Evolutionary conservation across 2,797 vertebrate species (phyloP).

Genomic region (Syncerus caffer): DNA sequence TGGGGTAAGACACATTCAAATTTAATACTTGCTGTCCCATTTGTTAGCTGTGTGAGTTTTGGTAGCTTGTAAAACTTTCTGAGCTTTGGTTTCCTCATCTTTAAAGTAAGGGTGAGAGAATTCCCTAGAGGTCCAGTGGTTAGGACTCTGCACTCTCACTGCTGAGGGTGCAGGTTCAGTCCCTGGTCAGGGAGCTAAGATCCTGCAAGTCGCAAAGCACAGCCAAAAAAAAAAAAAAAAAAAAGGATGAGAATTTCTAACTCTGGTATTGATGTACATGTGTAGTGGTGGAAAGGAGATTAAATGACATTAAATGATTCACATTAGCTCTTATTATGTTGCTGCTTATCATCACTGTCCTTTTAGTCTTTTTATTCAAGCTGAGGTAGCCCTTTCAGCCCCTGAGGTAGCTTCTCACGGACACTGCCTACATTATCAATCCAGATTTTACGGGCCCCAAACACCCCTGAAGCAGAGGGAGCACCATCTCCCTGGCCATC

Average conservation of each 20-base stretch:
- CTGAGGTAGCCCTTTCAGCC: background rate
- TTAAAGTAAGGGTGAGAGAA: background rate
- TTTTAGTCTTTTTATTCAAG: background rate
- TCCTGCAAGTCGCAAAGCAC: background rate
- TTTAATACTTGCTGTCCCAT: background rate
- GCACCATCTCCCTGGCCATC: background rate
- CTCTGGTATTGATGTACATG: background rate
- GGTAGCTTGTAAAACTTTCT: background rate
- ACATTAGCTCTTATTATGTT: background rate
- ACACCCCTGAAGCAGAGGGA: background rate
- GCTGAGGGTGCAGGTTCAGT: background rate
- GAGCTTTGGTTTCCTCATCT: background rate
- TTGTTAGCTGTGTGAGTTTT: background rate
- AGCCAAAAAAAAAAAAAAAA: background rate
- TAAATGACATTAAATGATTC: background rate
- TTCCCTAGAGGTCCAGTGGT: background rate
- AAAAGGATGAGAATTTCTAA: background rate
- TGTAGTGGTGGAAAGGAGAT: background rate
- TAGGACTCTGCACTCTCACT: background rate
- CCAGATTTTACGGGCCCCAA: background rate
- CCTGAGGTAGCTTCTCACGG: background rate
- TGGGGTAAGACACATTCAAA: background rate
- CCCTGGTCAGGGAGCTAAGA: background rate
- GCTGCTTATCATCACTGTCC: background rate
- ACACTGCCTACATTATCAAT: background rate